Evolutionary conservation across 2,113 vertebrate genomes (phyloP).

Genomic region (Propithecus coquereli): DNA sequence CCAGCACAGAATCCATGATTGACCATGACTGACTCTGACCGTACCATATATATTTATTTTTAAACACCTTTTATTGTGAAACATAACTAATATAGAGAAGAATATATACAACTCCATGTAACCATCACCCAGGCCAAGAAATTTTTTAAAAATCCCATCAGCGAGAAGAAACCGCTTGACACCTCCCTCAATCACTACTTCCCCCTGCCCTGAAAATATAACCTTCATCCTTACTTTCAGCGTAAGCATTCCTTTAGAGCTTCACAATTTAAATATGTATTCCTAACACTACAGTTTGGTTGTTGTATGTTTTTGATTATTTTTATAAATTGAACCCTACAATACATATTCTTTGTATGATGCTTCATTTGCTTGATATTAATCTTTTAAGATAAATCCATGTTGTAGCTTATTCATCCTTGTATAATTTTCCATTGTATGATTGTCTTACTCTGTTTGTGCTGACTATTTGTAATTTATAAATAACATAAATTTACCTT

Average conservation of each 20-base stretch:
- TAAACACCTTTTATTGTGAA: not conserved
- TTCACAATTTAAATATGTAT: not conserved
- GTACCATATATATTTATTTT: not conserved
- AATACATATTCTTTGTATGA: not conserved
- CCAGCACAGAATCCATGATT: not conserved
- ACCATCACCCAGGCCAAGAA: not conserved
- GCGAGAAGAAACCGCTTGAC: not conserved
- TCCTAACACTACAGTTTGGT: not conserved
- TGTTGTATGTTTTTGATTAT: not conserved
- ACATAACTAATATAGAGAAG: not conserved
- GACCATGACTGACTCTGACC: not conserved
- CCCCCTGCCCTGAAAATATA: not conserved
- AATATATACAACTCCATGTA: not conserved
- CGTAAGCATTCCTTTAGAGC: not conserved
- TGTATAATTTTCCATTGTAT: not conserved
- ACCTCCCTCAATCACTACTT: not conserved
- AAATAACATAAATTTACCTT: not conserved
- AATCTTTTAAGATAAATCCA: not conserved
- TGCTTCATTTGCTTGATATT: not conserved
- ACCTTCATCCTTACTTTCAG: not conserved
- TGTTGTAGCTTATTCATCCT: not conserved
- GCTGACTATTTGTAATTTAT: not conserved
- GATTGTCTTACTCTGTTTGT: not conserved
- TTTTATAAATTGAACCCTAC: not conserved
- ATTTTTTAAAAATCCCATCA: not conserved